Evolutionary conservation across 2,113 vertebrate species (phyloP).

Genomic region (Pomatostomus ruficeps): DNA sequence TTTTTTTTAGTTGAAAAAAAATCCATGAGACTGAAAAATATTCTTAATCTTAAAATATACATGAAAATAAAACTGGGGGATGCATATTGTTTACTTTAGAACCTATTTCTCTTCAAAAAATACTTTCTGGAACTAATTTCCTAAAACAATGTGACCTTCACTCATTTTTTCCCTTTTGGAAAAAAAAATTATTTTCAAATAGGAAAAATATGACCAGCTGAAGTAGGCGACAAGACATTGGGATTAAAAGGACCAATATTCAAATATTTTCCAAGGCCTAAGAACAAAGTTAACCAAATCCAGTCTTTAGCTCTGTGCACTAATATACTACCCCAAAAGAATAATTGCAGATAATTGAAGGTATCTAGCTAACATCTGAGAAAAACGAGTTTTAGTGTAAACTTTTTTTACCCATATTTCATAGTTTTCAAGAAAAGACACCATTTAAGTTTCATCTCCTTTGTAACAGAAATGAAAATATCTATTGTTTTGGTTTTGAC

Average conservation of each 20-base stretch:
- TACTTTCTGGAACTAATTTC: constrained; percentile 24
- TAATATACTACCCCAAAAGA: not conserved
- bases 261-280: constrained; percentile 8
- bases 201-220: not conserved
- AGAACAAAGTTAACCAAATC: not conserved
- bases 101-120: not conserved
- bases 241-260: not conserved
- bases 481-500: not conserved
- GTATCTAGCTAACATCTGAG: not conserved
- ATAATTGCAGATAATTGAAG: not conserved
- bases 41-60: not conserved
- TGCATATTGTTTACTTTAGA: not conserved
- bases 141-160: not conserved
- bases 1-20: not conserved
- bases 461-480: not conserved
- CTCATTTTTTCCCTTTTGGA: not conserved
- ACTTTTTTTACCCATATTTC: not conserved
- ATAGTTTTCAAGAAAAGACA: not conserved
- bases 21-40: not conserved
- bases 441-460: not conserved
- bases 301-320: not conserved
- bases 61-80: not conserved
- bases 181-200: not conserved
- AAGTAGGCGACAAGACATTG: not conserved
- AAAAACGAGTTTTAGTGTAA: not conserved